Percentiles rank a stretch among this genome's conserved stretches.
Evolutionary conservation across 2,797 vertebrate species (phyloP).

Genomic region (Rhynchonycteris naso): DNA sequence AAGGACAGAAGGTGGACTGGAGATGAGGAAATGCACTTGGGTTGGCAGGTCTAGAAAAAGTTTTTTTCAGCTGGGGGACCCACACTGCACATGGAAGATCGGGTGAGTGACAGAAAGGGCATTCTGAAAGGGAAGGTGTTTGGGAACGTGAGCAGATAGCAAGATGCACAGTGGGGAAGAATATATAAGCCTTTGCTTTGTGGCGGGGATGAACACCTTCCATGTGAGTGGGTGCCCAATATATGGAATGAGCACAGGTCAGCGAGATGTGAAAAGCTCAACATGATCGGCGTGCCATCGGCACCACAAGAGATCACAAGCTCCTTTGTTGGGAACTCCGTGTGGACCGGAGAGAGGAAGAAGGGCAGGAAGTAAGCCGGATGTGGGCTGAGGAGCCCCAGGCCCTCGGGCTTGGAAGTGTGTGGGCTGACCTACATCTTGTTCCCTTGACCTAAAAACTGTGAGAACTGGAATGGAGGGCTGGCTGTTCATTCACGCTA

Average conservation of each 20-base stretch:
- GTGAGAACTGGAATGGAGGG: neutral
- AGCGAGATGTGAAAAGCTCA: neutral
- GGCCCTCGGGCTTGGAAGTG: neutral
- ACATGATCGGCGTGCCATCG: neutral
- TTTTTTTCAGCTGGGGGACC: neutral
- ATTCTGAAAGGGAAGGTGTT: neutral
- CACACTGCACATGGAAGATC: neutral
- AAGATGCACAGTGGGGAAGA: neutral
- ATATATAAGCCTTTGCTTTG: too few relatives aligned
- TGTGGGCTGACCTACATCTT: neutral
- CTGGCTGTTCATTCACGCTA: accelerated
- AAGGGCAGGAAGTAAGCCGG: neutral
- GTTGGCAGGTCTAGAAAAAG: neutral
- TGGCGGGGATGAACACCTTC: neutral
- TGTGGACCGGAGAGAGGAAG: neutral
- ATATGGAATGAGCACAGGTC: neutral
- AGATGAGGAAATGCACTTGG: neutral
- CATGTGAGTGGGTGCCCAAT: neutral
- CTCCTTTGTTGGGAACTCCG: neutral
- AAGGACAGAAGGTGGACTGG: neutral
- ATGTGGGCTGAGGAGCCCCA: neutral
- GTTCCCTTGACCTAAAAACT: neutral
- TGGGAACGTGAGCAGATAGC: neutral
- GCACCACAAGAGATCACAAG: neutral
- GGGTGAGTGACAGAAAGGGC: neutral